These are phyloP conservation scores for Athrips mouffetella DNA, from an alignment of 2,888 invertebrate species.

Conservation along the genomic window DNA sequence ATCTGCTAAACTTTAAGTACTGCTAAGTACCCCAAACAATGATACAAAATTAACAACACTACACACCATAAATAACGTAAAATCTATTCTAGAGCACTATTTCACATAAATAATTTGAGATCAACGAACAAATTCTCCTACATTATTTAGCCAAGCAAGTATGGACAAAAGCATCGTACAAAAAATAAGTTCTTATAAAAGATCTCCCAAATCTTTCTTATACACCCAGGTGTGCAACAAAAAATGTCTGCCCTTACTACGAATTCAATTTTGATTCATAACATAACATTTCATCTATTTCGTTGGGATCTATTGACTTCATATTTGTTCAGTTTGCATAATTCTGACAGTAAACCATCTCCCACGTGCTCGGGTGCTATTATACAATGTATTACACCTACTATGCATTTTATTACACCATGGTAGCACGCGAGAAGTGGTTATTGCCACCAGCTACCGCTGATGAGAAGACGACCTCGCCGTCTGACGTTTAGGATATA, in stretches of 20 bases:
- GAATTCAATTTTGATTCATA: conserved; percentile 36
- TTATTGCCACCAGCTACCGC: too few relatives aligned
- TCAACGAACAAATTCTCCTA: conserved; percentile 65
- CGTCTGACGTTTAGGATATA: too few relatives aligned
- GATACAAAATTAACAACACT: conserved; percentile 25
- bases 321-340: conserved; percentile 30
- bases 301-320: conserved; percentile 50
- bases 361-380: neutral
- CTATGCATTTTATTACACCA: too few relatives aligned
- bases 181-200: conserved; percentile 23
- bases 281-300: conserved; percentile 38
- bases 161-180: conserved; percentile 17
- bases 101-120: conserved; percentile 74
- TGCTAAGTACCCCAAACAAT: conserved; percentile 28
- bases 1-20: conserved; percentile 30
- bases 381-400: too few relatives aligned
- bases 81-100: conserved; percentile 54
- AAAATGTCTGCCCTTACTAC: conserved; percentile 50
- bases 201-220: conserved; percentile 39
- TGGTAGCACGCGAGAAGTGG: too few relatives aligned
- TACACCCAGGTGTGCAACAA: conserved; percentile 57
- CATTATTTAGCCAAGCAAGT: conserved; percentile 30
- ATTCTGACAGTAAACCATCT: conserved; percentile 5
- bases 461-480: too few relatives aligned
- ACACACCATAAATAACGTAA: conserved; percentile 59